Evolutionary conservation across 2,888 invertebrate species (phyloP).

Genomic region (Diloba caeruleocephala): DNA sequence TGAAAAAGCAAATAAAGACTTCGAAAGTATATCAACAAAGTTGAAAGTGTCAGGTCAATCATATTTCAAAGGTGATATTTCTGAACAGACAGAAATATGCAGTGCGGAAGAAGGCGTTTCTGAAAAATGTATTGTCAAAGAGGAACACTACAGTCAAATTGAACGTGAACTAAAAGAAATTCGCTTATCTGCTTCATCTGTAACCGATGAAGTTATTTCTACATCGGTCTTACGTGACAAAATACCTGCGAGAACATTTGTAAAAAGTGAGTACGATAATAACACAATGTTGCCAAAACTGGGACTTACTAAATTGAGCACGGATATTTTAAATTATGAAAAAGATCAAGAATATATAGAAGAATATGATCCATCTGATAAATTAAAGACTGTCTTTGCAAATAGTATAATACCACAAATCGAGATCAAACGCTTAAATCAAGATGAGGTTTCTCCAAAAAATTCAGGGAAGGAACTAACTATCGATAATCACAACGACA

Average conservation of each 20-base stretch:
- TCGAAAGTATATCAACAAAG: conserved; percentile 62
- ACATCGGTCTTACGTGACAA: conserved; percentile 2
- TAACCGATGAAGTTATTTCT: conserved; percentile 4
- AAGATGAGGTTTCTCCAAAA: neutral
- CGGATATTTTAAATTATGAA: conserved; percentile 3
- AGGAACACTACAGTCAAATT: neutral
- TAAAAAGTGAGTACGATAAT: neutral
- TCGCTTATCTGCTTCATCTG: conserved; percentile 3
- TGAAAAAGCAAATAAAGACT: conserved; percentile 70
- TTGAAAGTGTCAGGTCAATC: conserved; percentile 47
- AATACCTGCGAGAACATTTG: neutral
- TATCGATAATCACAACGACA: neutral
- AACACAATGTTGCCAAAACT: conserved; percentile 3
- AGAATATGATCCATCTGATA: neutral
- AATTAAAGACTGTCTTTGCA: neutral
- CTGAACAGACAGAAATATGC: conserved; percentile 1
- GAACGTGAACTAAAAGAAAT: conserved; percentile 6
- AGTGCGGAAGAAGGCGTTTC: neutral
- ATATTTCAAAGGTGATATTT: conserved; percentile 17
- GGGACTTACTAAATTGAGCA: neutral
- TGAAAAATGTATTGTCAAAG: conserved; percentile 1
- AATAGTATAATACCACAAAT: conserved; percentile 2
- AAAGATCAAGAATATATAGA: neutral
- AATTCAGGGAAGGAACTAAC: neutral
- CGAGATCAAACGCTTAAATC: neutral